phyloP scores from a whole-genome alignment of 1,140 invertebrate genomes.

The Leptopilina boulardi region DNA sequence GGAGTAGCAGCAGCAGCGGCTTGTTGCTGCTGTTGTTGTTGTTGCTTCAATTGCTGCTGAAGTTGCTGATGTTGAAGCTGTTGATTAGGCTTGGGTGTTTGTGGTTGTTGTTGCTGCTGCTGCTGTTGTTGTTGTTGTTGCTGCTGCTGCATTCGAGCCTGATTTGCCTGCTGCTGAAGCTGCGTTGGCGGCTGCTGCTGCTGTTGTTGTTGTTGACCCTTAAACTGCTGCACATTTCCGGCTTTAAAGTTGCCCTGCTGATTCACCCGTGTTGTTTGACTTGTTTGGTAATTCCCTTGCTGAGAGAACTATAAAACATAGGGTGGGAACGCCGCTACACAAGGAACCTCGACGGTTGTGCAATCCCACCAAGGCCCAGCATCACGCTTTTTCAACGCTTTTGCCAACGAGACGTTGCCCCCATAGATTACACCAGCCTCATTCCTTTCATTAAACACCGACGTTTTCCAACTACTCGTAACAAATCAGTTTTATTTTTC shows the following conservation, averaged over 20 bases:
- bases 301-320: slow-evolving; percentile 72
- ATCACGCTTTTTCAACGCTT: slow-evolving; percentile 64
- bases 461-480: slow-evolving; percentile 66
- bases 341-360: slow-evolving; percentile 76
- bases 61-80: slow-evolving; percentile 39
- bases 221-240: slow-evolving; percentile 57
- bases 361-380: slow-evolving; percentile 75
- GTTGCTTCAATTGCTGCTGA: slow-evolving; percentile 38
- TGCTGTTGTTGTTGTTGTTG: slow-evolving; percentile 32
- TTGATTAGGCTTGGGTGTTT: slow-evolving; percentile 34
- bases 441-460: slow-evolving; percentile 60
- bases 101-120: slow-evolving; percentile 38
- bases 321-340: slow-evolving; percentile 75
- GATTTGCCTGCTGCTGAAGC: slow-evolving; percentile 40
- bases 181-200: slow-evolving; percentile 16
- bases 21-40: slow-evolving; percentile 46
- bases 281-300: slow-evolving; percentile 67
- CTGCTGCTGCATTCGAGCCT: slow-evolving; percentile 39
- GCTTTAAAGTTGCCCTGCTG: slow-evolving; percentile 62
- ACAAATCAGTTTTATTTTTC: slow-evolving; percentile 48
- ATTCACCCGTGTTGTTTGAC: slow-evolving; percentile 50
- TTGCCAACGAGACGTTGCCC: slow-evolving; percentile 69
- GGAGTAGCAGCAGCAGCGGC: slow-evolving; percentile 34
- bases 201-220: slow-evolving; percentile 52
- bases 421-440: slow-evolving; percentile 67